Evolutionary conservation across 2,797 vertebrate species (phyloP), one percentile per base, ranked within the genome.

Genomic region (Xiphophorus birchmanni): DNA sequence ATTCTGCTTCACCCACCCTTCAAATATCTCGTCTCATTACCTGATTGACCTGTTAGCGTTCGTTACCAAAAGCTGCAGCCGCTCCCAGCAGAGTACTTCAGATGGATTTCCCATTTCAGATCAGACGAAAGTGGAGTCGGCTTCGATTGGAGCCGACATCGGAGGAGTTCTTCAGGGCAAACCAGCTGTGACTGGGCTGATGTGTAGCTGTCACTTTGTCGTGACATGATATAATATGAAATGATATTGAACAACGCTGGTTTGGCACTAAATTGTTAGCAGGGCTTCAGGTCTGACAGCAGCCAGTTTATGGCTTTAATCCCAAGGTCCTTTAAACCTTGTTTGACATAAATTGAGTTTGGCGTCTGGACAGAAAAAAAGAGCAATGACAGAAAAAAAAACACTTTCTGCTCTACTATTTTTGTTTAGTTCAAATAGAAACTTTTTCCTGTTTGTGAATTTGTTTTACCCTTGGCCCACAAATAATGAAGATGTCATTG

Each of bases 301-400:
- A 96, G 96, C 96, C 96, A 97, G 97, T 98, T 98, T 98, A 98
- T 97, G 97, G 96, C 97, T 98, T 97, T 98, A 98, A 98, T 98
- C 97, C 97, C 97, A 98, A 97, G 97, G 97, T 98, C 97, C 97
- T 98, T 97, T 98, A 98, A 98, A 95, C 97, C 97, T 96, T 97
- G 97, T 97, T 98, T 99, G 98, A 99, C 97, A 97, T 97, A 98
- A 98, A 98, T 98, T 97, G 97, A 98, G 97, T 97, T 98, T 98
- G 97, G 97, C 97, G 98, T 98, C 97, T 97, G 90, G 91, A 89
- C 80, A 95, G 85, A 92, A 92, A 92, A 93, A 95, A 96, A 92
- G 89, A 87, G 91, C 90, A 92, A 92, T 88, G 91, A 92, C 92
- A 93, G 90, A 90, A 90, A 93, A 94, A 94, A 96, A 40, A 32